These are phyloP conservation scores for Chaetodon trifascialis DNA, from an alignment of 2,113 vertebrate genomes.

Conservation along the genomic window DNA sequence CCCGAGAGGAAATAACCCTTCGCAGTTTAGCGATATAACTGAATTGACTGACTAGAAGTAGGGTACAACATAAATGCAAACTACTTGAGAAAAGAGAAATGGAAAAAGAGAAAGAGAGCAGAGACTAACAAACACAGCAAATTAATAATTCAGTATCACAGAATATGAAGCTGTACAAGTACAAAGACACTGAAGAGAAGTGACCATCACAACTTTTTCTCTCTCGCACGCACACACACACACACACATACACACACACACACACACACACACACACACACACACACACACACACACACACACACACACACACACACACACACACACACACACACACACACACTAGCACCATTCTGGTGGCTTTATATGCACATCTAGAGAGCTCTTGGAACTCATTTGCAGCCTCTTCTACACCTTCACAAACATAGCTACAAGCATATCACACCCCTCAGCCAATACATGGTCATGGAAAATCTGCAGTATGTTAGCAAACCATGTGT, in stretches of 20 bases:
- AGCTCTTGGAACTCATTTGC: neutral
- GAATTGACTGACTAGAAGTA: constrained; percentile 44
- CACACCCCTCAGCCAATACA: neutral
- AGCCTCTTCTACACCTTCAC: neutral
- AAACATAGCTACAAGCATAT: neutral
- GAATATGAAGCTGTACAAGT: neutral
- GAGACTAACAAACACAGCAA: neutral
- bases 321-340: neutral
- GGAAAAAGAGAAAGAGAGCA: neutral
- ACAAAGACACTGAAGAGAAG: neutral
- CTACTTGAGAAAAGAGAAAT: constrained; percentile 15
- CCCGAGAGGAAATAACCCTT: neutral
- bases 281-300: neutral
- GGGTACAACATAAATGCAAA: constrained; percentile 28
- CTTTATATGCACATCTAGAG: neutral
- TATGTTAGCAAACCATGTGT: neutral
- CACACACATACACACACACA: neutral
- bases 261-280: neutral
- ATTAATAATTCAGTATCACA: neutral
- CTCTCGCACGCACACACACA: neutral
- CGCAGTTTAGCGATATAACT: constrained; percentile 29
- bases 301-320: neutral
- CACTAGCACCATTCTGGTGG: neutral
- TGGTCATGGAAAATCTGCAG: neutral
- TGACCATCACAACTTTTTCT: neutral